Evolutionary conservation across 2,888 invertebrate genomes (phyloP), one percentile per base, ranked within the genome.

Genomic region (Barypeithes pellucidus): DNA sequence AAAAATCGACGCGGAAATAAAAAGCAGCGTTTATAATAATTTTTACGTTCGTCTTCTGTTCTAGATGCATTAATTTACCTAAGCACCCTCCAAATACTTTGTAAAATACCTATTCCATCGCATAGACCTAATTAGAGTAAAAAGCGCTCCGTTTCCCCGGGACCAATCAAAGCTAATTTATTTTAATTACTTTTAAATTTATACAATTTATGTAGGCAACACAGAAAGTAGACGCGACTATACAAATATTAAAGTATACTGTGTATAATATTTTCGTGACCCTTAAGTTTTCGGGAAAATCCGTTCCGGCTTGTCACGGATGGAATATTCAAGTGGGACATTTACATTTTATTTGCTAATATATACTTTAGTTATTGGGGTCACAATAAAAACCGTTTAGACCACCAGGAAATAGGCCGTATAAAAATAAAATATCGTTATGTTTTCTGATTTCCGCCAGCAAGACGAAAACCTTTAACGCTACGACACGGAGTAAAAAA

Each of bases 131-230:
- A 57, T 57, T 33, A 36, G 54, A 57, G 33, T 57, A 14, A 33
- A 57, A 57, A 33, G 33, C 54, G 16, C 54, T 43, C 41, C 16
- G 20, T 73, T 76, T 66, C n/a, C 43, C 33, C 29, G 43, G 22
- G 41, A 36, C 16, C 47, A 79, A 79, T 82, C 79, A 80, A 78
- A 79, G 80, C 81, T 82, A 83, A 83, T 82, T 81, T 81, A 83
- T 84, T 84, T 83, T 83, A 84, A 84, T 84, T 81, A 79, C 78
- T 82, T 82, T 82, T 83, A 83, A 84, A 84, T 84, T 84, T 84
- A 84, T 84, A 84, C 84, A 84, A 84, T 84, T 84, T 71, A 65
- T 60, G 45, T 60, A 47, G 65, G 65, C 41, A 45, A 57, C 63
- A 41, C 69, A 22, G 54, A 61, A 57, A 70, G 61, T 69, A 61